Evolutionary conservation across 2,888 invertebrate species (phyloP).

Genomic region (Peribatodes rhomboidaria): DNA sequence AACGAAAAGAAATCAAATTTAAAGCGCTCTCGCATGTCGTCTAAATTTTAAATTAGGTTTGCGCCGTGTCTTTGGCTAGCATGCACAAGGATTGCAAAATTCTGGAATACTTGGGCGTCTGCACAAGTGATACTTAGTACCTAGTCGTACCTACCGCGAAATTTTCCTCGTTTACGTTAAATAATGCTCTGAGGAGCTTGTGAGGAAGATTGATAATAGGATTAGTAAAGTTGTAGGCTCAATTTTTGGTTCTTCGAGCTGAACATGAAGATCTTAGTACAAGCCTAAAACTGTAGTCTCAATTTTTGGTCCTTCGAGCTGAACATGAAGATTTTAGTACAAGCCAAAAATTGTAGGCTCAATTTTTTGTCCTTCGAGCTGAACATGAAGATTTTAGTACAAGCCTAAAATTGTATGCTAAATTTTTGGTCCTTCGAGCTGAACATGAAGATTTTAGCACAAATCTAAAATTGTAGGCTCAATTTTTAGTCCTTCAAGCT

Average conservation of each 20-base stretch:
- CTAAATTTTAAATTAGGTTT: slow-evolving; percentile 14
- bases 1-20: slow-evolving; percentile 7
- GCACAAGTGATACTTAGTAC: not conserved
- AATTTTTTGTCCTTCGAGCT: not conserved
- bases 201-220: not conserved
- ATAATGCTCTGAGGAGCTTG: not conserved
- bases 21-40: not conserved
- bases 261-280: too few relatives aligned
- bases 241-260: too few relatives aligned
- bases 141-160: too few relatives aligned
- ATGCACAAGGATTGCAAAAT: not conserved
- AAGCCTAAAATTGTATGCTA: too few relatives aligned
- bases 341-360: too few relatives aligned
- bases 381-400: too few relatives aligned
- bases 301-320: not conserved
- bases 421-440: not conserved
- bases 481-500: not conserved
- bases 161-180: not conserved
- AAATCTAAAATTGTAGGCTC: too few relatives aligned
- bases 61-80: not conserved
- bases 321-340: too few relatives aligned
- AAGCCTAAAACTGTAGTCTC: too few relatives aligned
- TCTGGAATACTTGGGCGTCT: not conserved
- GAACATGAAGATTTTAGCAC: too few relatives aligned
- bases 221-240: too few relatives aligned